Evolutionary conservation across 2,797 vertebrate species (phyloP).

Genomic region (Taeniopygia guttata): DNA sequence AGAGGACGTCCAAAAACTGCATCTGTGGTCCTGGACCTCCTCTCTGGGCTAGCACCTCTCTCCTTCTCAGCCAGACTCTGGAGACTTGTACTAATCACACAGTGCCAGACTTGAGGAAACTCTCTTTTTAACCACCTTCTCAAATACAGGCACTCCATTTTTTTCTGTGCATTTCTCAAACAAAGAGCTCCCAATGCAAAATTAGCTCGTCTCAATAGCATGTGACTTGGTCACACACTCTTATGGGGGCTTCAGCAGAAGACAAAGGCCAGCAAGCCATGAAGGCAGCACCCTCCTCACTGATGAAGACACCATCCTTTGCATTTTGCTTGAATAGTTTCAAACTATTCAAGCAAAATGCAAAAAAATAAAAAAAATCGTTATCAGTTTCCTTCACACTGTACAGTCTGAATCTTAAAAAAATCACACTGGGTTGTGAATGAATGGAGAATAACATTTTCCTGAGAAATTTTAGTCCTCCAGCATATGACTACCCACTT

Average conservation of each 20-base stretch:
- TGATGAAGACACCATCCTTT: not conserved
- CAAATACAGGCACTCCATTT: not conserved
- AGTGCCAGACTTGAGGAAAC: not conserved
- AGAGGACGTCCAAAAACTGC: not conserved
- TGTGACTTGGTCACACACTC: fast-evolving
- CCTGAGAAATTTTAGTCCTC: not conserved
- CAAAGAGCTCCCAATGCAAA: not conserved
- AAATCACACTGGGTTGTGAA: not conserved
- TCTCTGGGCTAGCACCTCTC: not conserved
- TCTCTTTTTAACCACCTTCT: not conserved
- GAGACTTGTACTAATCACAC: not conserved
- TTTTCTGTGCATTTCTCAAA: not conserved
- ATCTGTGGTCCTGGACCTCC: too few relatives aligned
- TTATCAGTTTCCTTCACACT: not conserved
- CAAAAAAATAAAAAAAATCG: not conserved
- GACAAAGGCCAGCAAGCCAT: not conserved
- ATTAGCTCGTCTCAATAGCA: not conserved
- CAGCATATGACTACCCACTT: not conserved
- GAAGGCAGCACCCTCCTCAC: not conserved
- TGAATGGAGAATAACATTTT: not conserved
- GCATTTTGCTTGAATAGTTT: not conserved
- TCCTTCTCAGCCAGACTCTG: not conserved
- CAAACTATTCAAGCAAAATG: not conserved
- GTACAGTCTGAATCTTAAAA: not conserved
- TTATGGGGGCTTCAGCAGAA: not conserved